Percentiles rank a stretch among this genome's conserved stretches.
These are phyloP conservation scores for Sebastes umbrosus DNA, from an alignment of 2,797 vertebrate species.

Conservation along the genomic window DNA sequence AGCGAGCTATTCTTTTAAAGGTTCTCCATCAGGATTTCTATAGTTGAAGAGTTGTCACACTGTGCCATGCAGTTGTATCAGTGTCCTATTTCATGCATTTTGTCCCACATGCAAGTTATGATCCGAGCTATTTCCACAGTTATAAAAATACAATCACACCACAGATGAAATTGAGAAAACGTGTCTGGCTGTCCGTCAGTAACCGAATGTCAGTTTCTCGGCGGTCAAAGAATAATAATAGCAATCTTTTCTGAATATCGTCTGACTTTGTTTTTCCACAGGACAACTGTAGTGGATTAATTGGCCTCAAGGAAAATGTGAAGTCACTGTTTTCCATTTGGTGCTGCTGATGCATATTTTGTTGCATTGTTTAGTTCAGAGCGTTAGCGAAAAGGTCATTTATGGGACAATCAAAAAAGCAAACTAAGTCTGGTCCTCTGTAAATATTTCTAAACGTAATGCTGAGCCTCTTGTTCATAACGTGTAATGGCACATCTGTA, in stretches of 20 bases:
- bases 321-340: conserved; percentile 27
- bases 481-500: background rate
- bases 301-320: conserved; percentile 6
- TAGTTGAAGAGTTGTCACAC: background rate
- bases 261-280: conserved; percentile 37
- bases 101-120: background rate
- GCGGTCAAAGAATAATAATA: conserved; percentile 18
- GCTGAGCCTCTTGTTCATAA: background rate
- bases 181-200: background rate
- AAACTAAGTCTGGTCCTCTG: background rate
- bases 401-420: background rate
- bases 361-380: background rate
- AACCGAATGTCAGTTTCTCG: conserved; percentile 2
- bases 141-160: conserved; percentile 22
- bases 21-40: background rate
- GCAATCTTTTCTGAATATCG: conserved; percentile 12
- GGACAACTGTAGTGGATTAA: conserved; percentile 17
- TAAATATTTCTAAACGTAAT: background rate
- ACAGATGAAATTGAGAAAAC: background rate
- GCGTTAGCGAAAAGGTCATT: background rate
- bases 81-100: background rate
- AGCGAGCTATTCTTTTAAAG: background rate
- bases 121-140: conserved; percentile 4
- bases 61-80: background rate
- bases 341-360: background rate